phyloP scores from a whole-genome alignment of 2,797 vertebrate species.

The Falco naumanni region DNA sequence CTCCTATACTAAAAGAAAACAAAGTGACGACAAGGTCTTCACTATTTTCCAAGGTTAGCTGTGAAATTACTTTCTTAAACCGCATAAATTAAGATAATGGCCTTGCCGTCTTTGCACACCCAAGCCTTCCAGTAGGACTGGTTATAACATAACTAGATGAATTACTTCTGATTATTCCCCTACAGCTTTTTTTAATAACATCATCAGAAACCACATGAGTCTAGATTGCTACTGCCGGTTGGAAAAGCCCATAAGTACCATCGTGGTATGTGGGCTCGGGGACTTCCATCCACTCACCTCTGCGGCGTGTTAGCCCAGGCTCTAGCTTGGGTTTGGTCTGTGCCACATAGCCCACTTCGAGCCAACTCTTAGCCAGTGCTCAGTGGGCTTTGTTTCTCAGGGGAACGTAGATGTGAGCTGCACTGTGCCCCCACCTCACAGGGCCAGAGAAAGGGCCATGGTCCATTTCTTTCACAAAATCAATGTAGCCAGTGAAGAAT shows the following conservation, averaged over 20 bases:
- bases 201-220: neutral
- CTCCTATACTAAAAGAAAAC: constrained; percentile 9
- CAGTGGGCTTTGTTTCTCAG: neutral
- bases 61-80: neutral
- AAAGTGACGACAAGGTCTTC: neutral
- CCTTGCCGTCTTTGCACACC: neutral
- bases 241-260: neutral
- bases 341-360: neutral
- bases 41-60: neutral
- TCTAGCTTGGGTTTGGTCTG: neutral
- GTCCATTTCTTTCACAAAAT: neutral
- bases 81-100: neutral
- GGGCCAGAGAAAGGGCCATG: neutral
- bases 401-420: neutral
- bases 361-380: neutral
- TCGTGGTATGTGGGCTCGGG: neutral
- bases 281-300: accelerated
- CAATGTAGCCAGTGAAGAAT: neutral
- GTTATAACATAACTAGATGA: neutral
- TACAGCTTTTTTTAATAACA: neutral
- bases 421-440: neutral
- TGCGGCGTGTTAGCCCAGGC: too few relatives aligned
- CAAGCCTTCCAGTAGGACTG: neutral
- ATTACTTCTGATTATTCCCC: neutral
- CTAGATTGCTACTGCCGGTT: neutral